phyloP scores from a whole-genome alignment of 1,140 invertebrate species.

The Nilaparvata lugens region DNA sequence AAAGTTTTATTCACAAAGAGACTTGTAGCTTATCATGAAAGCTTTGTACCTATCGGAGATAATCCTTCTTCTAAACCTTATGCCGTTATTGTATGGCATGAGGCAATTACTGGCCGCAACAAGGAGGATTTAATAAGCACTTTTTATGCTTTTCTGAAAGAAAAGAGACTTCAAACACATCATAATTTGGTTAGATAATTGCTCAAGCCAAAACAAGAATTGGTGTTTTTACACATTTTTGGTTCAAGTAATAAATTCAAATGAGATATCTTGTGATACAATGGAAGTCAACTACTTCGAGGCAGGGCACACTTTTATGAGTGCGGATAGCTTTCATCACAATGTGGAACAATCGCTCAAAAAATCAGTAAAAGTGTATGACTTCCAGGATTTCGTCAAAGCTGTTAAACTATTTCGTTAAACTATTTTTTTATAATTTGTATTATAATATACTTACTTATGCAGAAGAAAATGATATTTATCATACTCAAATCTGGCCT shows the following conservation, averaged over 20 bases:
- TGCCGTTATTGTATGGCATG: conserved; percentile 14
- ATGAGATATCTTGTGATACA: conserved; percentile 24
- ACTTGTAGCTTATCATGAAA: conserved; percentile 7
- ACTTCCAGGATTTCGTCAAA: conserved; percentile 5
- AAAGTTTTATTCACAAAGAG: conserved; percentile 13
- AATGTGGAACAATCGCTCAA: conserved; percentile 21
- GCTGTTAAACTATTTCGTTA: no score
- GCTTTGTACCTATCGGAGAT: conserved; percentile 7
- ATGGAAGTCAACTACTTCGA: conserved; percentile 26
- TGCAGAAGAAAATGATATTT: no score
- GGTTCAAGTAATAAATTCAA: conserved; percentile 15
- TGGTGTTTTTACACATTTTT: conserved; percentile 16
- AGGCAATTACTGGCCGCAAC: conserved; percentile 22
- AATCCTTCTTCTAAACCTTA: neutral
- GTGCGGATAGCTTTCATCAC: conserved; percentile 30
- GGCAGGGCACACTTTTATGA: conserved; percentile 29
- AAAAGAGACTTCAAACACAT: conserved; percentile 9
- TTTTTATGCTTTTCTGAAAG: conserved; percentile 13
- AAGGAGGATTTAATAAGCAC: conserved; percentile 23
- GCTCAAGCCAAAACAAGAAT: conserved; percentile 23
- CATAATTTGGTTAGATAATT: conserved; percentile 26
- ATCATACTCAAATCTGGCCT: no score
- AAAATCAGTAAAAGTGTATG: conserved; percentile 4
- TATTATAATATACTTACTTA: no score
- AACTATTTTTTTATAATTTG: no score